Conservation (phyloP, 2,797 vertebrate genomes). For the Heteromormyrus szaboi region DNA sequence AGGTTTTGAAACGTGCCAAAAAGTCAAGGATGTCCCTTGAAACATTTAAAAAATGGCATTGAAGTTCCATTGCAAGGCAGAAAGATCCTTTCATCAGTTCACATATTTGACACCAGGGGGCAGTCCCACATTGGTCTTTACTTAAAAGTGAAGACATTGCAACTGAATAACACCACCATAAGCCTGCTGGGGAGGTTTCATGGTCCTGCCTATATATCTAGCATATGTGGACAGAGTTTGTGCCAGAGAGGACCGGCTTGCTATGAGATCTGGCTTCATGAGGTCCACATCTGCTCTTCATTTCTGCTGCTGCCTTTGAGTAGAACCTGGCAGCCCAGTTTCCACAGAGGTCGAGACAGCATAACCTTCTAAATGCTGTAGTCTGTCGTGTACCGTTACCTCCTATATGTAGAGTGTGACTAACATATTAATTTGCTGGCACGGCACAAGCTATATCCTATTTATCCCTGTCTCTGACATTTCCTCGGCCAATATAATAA, state of each 20-base stretch:
- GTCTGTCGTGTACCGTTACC: background rate
- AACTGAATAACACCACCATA: background rate
- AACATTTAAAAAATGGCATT: background rate
- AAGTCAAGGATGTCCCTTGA: background rate
- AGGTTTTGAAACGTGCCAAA: background rate
- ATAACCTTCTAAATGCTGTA: background rate
- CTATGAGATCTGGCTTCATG: background rate
- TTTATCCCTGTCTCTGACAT: background rate
- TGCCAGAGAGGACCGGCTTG: background rate
- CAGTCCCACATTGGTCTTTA: background rate
- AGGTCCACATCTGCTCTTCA: background rate
- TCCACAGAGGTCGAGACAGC: background rate
- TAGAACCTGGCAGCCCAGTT: background rate
- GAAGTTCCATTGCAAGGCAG: background rate
- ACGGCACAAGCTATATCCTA: background rate
- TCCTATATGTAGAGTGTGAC: background rate
- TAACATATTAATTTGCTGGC: background rate
- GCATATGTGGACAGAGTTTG: background rate
- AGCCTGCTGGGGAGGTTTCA: background rate
- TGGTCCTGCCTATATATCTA: background rate
- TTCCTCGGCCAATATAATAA: background rate
- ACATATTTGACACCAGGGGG: slow-evolving; percentile 14
- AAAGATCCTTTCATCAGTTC: background rate
- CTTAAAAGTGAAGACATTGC: background rate
- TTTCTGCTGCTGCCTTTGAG: background rate